Evolutionary conservation across 2,113 vertebrate genomes (phyloP).

Genomic region (Cepphus grylle): DNA sequence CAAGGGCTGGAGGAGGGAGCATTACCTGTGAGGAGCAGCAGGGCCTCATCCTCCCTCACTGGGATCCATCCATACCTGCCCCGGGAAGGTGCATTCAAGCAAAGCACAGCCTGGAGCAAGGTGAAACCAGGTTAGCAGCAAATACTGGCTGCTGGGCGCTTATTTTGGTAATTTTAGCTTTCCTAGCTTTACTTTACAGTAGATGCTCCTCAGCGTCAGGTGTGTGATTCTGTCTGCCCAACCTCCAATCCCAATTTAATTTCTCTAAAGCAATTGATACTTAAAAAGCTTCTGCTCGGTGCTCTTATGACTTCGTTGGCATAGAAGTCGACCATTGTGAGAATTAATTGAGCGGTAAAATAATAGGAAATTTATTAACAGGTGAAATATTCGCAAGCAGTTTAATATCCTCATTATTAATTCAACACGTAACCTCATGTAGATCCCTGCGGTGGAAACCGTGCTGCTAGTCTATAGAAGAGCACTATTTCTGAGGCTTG

Average conservation of each 20-base stretch:
- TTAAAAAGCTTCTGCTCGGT: neutral
- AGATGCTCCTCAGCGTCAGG: neutral
- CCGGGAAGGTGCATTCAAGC: neutral
- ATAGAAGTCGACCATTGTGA: neutral
- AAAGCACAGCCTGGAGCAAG: neutral
- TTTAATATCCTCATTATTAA: slow-evolving; percentile 12
- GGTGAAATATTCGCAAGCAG: neutral
- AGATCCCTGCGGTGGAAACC: neutral
- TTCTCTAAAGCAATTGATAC: neutral
- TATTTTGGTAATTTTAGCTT: neutral
- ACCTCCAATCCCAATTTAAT: neutral
- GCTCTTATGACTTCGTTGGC: neutral
- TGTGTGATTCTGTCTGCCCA: neutral
- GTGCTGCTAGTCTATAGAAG: neutral
- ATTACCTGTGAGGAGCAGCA: neutral
- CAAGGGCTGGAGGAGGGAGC: neutral
- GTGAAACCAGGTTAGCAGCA: neutral
- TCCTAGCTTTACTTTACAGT: neutral
- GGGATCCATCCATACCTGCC: neutral
- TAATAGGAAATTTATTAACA: slow-evolving; percentile 1
- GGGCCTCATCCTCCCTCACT: neutral
- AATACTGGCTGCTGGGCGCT: neutral
- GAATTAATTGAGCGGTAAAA: neutral
- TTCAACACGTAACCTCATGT: neutral
- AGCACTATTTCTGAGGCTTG: neutral